A percentile compares a stretch with the other conserved stretches of the same genome.
Evolutionary conservation across 2,888 invertebrate species (phyloP).

Genomic region (Drosophila neoperkinsi): DNA sequence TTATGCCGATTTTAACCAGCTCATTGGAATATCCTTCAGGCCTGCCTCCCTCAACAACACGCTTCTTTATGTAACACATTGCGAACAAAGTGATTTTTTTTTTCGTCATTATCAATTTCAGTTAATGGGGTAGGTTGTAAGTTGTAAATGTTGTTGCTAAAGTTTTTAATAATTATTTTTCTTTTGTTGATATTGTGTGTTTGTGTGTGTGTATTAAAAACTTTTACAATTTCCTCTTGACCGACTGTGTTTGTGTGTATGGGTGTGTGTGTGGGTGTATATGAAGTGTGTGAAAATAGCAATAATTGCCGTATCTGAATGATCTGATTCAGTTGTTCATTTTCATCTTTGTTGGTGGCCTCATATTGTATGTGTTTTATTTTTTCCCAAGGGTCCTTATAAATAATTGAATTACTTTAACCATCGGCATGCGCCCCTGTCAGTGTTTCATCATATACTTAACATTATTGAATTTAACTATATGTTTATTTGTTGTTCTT

Average conservation of each 20-base stretch:
- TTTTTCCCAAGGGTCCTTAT: constrained; percentile 63
- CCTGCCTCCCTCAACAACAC: constrained; percentile 33
- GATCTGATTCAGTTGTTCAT: constrained; percentile 34
- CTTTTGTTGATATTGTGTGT: constrained; percentile 32
- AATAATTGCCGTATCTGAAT: constrained; percentile 55
- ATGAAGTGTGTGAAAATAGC: constrained; percentile 34
- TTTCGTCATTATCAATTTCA: constrained; percentile 40
- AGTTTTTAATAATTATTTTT: constrained; percentile 55
- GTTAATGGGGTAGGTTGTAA: constrained; percentile 49
- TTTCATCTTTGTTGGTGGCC: constrained; percentile 36
- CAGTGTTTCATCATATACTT: constrained; percentile 59
- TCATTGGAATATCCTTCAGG: constrained; percentile 51
- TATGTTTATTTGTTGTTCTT: constrained; percentile 80
- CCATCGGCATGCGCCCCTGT: constrained; percentile 42
- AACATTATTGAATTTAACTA: constrained; percentile 78
- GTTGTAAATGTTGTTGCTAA: constrained; percentile 66
- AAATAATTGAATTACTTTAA: constrained; percentile 70
- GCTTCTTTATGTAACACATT: constrained; percentile 25
- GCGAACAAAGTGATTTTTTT: constrained; percentile 31
- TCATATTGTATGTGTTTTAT: constrained; percentile 27
- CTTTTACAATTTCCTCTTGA: constrained; percentile 62
- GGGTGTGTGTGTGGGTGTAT: constrained; percentile 15
- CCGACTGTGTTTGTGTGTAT: constrained; percentile 24
- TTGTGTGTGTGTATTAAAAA: constrained; percentile 50
- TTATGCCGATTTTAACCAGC: constrained; percentile 49